Evolutionary conservation across 2,797 vertebrate genomes (phyloP).

Genomic region (Ispidina picta): DNA sequence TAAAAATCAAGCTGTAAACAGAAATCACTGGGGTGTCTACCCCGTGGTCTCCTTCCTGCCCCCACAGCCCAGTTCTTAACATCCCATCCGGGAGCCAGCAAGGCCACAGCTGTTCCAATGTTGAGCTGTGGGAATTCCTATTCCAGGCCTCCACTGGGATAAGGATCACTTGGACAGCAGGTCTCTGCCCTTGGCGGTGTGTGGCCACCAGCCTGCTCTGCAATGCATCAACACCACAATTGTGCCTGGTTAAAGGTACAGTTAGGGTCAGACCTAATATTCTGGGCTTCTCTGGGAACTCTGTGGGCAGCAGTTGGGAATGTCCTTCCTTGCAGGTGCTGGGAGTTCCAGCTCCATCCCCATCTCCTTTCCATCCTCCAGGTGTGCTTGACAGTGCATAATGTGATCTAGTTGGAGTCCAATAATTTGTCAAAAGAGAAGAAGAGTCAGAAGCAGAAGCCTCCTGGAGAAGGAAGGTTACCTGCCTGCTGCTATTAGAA

Average conservation of each 20-base stretch:
- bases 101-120: not conserved
- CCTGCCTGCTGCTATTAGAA: not conserved
- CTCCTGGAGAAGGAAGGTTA: not conserved
- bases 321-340: not conserved
- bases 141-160: not conserved
- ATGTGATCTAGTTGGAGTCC: not conserved
- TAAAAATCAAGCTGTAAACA: not conserved
- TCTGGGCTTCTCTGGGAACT: not conserved
- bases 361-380: not conserved
- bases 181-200: not conserved
- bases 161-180: not conserved
- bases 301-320: not conserved
- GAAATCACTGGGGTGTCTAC: not conserved
- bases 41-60: not conserved
- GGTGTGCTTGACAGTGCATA: not conserved
- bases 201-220: not conserved
- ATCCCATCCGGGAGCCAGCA: not conserved
- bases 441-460: not conserved
- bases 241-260: fast-evolving
- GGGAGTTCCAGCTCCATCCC: not conserved
- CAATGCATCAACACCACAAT: not conserved
- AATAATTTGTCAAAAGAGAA: not conserved
- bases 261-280: not conserved
- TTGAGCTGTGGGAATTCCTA: not conserved
- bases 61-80: not conserved